Base-by-base conservation (phyloP, 1,140 invertebrate genomes). In the Zaprionus ornatus region DNA sequence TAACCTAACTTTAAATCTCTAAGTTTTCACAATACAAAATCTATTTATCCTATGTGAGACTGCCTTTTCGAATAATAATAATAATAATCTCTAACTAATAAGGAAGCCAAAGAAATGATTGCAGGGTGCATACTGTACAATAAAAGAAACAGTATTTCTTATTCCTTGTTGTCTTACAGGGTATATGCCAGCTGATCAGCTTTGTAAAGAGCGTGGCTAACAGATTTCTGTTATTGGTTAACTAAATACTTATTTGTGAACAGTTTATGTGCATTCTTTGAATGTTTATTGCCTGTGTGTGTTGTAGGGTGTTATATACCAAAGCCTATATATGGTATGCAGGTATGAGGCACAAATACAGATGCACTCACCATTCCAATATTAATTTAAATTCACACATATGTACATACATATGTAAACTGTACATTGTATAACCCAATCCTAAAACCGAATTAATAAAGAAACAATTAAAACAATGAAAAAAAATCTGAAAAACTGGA, bases 171-270 rank as follows among this genome's bases (percentile, higher is more conserved):
- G 1, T 40, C 0, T 5, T 7, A 50, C 15, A 25, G 52, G 52
- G 52, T 55, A 55, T 55, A 7, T 27, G 5, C 4, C 25, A 25
- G 52, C 6, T 4, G 15, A 55, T 25, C 25, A 55, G 13, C 29
- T 55, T 55, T 48, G 7, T 1, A 1, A 17, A 48, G 6, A 21
- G 45, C 19, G 1, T 5, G 23, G 0, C 12, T 42, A 77, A 32
- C 21, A 15, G 27, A 61, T 68, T 45, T 54, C 40, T 56, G 57
- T 70, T 67, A 64, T 66, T 82, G 63, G 83, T 73, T 79, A 82
- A 72, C 83, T 82, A 86, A 86, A 86, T 82, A 87, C 67, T 79
- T 85, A 65, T 67, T 74, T 86, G 62, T 69, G 35, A 72, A 66
- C 54, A 52, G 40, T 67, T 67, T 40, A 59, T 23, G 32, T 50